Conservation (phyloP, 1,140 invertebrate species). For the Portunus trituberculatus region DNA sequence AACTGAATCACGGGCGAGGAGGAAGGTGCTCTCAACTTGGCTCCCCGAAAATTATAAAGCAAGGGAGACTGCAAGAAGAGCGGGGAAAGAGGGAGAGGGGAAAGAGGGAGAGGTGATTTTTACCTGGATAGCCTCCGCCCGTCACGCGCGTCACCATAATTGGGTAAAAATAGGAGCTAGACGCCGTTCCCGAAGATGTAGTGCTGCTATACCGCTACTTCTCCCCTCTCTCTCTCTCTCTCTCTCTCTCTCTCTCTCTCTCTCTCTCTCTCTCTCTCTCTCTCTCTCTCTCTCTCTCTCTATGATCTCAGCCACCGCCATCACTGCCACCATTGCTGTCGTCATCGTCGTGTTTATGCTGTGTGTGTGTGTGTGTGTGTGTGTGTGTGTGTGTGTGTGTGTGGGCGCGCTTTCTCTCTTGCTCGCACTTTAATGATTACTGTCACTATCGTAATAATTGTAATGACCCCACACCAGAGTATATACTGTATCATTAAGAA, state of each 20-base stretch:
- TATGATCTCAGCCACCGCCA: not conserved
- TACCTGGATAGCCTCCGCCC: not conserved
- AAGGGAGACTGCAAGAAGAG: no score
- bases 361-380: slow-evolving; percentile 20
- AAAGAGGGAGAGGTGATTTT: not conserved
- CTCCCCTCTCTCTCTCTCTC: not conserved
- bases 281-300: not conserved
- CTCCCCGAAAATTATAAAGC: not conserved
- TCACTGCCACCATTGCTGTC: no score
- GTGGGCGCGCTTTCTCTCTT: not conserved
- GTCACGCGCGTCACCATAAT: not conserved
- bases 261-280: not conserved
- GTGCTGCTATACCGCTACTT: not conserved
- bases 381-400: slow-evolving; percentile 30
- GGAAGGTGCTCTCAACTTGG: not conserved
- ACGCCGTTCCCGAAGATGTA: not conserved
- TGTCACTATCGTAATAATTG: not conserved
- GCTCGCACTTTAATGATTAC: not conserved
- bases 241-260: not conserved
- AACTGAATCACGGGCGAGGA: not conserved
- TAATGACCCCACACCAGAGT: no score
- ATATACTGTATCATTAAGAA: no score
- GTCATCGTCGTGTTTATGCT: not conserved
- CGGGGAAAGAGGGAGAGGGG: not conserved
- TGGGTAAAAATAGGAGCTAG: no score